Conservation (phyloP, 2,888 invertebrate species). For the Cordilura impudica region DNA sequence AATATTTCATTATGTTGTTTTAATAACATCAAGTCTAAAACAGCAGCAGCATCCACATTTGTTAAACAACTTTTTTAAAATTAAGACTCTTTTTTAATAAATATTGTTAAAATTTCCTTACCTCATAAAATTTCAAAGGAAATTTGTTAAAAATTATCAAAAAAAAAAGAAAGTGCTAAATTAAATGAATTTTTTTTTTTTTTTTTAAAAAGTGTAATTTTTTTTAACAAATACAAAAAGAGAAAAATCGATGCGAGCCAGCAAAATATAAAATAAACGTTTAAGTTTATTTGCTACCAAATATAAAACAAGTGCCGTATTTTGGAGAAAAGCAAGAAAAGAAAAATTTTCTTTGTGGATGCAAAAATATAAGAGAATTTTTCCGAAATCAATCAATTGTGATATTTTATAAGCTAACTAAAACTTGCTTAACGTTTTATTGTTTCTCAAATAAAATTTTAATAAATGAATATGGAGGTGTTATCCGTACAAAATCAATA, state of each 20-base stretch:
- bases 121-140: conserved; percentile 17
- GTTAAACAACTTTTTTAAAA: conserved; percentile 40
- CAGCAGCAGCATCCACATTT: conserved; percentile 48
- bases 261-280: conserved; percentile 37
- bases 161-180: conserved; percentile 37
- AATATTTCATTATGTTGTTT: conserved; percentile 40
- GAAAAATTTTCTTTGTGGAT: conserved; percentile 20
- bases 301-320: conserved; percentile 52
- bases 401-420: conserved; percentile 51
- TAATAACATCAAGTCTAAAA: conserved; percentile 23
- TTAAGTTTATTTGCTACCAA: conserved; percentile 27
- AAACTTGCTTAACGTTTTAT: conserved; percentile 47
- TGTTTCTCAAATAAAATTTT: conserved; percentile 30
- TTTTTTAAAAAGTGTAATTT: conserved; percentile 31
- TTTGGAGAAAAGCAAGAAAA: conserved; percentile 26
- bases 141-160: conserved; percentile 22
- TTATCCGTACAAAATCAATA: conserved; percentile 87
- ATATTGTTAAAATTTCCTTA: conserved; percentile 38
- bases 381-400: conserved; percentile 52
- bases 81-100: conserved; percentile 26
- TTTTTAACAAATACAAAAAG: neutral
- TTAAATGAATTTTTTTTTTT: conserved; percentile 10
- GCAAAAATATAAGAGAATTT: conserved; percentile 22
- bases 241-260: conserved; percentile 39
- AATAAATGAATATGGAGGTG: conserved; percentile 85